Evolutionary conservation across 2,797 vertebrate species (phyloP).

Genomic region (Brachymystax lenok): DNA sequence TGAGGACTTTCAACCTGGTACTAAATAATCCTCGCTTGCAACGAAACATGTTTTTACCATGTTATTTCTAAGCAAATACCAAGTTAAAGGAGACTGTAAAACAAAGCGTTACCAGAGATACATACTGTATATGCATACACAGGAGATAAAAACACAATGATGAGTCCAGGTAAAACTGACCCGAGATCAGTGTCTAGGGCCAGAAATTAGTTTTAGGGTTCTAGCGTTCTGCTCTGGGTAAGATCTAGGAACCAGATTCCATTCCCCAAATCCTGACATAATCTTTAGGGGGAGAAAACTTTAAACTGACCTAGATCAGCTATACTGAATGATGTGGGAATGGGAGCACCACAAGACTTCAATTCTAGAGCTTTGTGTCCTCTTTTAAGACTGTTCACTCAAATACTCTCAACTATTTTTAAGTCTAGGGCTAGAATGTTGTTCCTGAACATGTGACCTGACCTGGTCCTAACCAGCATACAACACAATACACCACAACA

Average conservation of each 20-base stretch:
- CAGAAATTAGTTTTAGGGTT: not conserved
- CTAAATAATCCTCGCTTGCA: not conserved
- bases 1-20: not conserved
- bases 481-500: conserved; percentile 61
- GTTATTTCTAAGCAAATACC: not conserved
- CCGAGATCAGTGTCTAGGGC: not conserved
- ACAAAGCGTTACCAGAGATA: conserved; percentile 25
- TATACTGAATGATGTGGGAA: no score
- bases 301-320: not conserved
- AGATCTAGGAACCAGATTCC: not conserved
- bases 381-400: conserved; percentile 41
- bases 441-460: not conserved
- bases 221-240: not conserved
- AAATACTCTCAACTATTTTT: conserved; percentile 34
- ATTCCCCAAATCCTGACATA: no score
- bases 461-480: conserved; percentile 47
- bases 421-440: not conserved
- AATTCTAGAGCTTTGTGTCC: conserved; percentile 36
- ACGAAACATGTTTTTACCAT: not conserved
- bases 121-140: conserved; percentile 75
- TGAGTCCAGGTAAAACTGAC: conserved; percentile 60
- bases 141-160: conserved; percentile 75
- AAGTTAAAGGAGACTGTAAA: not conserved
- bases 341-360: conserved; percentile 42
- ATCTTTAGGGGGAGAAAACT: not conserved